Percentiles rank a stretch among this genome's conserved stretches.
phyloP scores from a whole-genome alignment of 2,113 vertebrate species.

The Megaceryle torquata region DNA sequence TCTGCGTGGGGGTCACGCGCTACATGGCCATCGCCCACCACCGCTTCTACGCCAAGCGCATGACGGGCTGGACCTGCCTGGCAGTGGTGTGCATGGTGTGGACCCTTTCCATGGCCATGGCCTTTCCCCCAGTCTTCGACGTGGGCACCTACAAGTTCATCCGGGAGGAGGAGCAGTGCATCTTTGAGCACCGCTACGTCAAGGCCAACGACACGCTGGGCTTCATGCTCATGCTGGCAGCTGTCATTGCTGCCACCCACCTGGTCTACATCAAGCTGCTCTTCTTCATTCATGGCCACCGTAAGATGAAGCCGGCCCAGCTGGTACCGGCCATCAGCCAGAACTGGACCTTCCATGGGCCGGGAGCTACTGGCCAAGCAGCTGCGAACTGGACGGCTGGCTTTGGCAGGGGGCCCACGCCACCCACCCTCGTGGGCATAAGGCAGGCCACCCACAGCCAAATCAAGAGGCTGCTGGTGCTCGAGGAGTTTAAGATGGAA shows the following conservation, averaged over 20 bases:
- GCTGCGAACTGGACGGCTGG: constrained; percentile 97
- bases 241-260: constrained; percentile 89
- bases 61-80: constrained; percentile 91
- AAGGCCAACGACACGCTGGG: constrained; percentile 93
- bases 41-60: constrained; percentile 92
- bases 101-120: constrained; percentile 94
- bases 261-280: constrained; percentile 93
- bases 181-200: constrained; percentile 92
- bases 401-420: constrained; percentile 92
- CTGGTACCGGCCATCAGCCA: constrained; percentile 94
- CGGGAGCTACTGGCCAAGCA: constrained; percentile 92
- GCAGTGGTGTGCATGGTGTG: constrained; percentile 93
- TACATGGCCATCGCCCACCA: constrained; percentile 98
- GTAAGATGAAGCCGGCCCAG: constrained; percentile 97
- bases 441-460: constrained; percentile 85
- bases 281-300: constrained; percentile 94
- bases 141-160: constrained; percentile 91
- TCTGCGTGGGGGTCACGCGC: constrained; percentile 92
- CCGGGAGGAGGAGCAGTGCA: constrained; percentile 92
- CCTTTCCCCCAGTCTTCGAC: constrained; percentile 92
- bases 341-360: constrained; percentile 97
- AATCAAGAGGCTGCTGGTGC: constrained; percentile 89
- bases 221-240: constrained; percentile 92
- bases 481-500: constrained; percentile 97
- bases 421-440: constrained; percentile 93